phyloP scores from a whole-genome alignment of 2,113 vertebrate species.

The Eurystomus gularis region DNA sequence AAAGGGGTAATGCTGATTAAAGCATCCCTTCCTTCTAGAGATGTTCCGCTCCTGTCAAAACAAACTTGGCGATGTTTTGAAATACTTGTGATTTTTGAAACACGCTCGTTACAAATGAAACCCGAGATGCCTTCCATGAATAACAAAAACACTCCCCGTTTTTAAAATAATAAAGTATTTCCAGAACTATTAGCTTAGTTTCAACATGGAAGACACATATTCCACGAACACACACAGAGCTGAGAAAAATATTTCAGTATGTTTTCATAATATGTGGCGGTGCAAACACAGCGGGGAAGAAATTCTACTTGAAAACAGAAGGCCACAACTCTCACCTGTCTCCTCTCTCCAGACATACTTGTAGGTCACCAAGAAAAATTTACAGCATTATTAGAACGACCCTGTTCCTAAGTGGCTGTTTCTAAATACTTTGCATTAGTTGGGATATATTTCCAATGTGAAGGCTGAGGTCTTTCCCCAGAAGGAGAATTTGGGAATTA shows the following conservation, averaged over 20 bases:
- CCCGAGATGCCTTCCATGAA: neutral
- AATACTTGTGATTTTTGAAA: conserved; percentile 42
- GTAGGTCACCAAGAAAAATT: neutral
- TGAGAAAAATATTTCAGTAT: neutral
- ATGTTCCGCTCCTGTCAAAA: conserved; percentile 46
- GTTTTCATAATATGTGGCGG: neutral
- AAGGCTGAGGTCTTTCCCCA: neutral
- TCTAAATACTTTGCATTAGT: neutral
- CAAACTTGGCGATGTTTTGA: conserved; percentile 45
- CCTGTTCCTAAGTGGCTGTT: neutral
- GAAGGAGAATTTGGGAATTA: neutral
- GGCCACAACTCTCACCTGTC: neutral
- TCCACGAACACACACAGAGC: neutral
- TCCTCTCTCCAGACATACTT: neutral
- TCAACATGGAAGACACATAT: neutral
- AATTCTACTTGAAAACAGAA: neutral
- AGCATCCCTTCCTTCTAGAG: neutral
- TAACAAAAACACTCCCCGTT: neutral
- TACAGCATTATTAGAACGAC: neutral
- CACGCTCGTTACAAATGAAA: conserved; percentile 12
- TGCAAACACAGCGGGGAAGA: neutral
- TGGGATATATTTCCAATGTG: neutral
- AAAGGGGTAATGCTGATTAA: conserved; percentile 54
- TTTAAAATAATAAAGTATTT: neutral
- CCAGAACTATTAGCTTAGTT: neutral